phyloP scores from a whole-genome alignment of 30 jellyfish, hydroid and myxozoan genomes.

The Aurelia aurita complex sp. Pacific region DNA sequence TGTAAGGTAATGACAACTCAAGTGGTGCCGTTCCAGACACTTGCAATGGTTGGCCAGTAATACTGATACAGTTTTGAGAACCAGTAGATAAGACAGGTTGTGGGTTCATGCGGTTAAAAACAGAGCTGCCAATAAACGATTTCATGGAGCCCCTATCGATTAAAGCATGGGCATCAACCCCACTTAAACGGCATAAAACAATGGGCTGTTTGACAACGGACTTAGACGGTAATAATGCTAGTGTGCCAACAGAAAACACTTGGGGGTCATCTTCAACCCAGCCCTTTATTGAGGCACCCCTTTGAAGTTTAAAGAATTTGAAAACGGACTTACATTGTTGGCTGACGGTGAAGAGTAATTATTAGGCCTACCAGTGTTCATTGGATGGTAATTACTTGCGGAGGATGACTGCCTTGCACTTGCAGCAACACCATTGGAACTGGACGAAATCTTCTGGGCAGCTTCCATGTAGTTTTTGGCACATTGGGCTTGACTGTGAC shows the following conservation, averaged over 20 bases:
- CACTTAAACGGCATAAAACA: slow-evolving; percentile 15
- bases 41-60: slow-evolving; percentile 45
- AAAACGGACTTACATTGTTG: neutral
- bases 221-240: neutral
- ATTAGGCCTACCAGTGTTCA: neutral
- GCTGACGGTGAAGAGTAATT: neutral
- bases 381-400: neutral
- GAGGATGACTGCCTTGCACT: no score
- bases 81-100: neutral
- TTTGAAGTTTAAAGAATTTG: slow-evolving; percentile 50
- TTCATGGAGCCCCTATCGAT: slow-evolving; percentile 67
- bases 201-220: slow-evolving; percentile 13
- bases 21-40: slow-evolving; percentile 25
- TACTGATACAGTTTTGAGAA: slow-evolving; percentile 9
- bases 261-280: slow-evolving; percentile 64
- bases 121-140: slow-evolving; percentile 17
- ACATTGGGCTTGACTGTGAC: neutral
- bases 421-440: neutral
- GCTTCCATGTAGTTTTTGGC: neutral
- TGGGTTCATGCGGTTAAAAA: slow-evolving; percentile 23
- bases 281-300: slow-evolving; percentile 68
- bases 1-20: slow-evolving; percentile 6
- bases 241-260: neutral
- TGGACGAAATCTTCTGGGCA: neutral
- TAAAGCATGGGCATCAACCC: slow-evolving; percentile 44